Conservation (phyloP, 2,113 vertebrate species). For the Athene noctua region DNA sequence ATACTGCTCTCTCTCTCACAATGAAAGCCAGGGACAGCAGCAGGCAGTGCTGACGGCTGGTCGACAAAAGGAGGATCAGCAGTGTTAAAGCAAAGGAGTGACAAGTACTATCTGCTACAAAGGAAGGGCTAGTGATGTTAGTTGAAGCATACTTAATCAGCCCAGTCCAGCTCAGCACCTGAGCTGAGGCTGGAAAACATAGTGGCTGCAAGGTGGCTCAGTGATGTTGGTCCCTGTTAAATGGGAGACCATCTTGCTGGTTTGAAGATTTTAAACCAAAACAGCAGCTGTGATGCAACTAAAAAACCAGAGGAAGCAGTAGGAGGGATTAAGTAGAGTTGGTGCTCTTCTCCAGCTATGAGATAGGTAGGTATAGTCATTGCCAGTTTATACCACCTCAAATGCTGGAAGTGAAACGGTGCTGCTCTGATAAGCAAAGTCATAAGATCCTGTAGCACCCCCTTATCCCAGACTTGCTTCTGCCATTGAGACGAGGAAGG, state of each 20-base stretch:
- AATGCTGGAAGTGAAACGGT: not conserved
- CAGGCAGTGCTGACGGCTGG: not conserved
- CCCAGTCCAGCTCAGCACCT: not conserved
- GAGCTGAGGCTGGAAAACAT: not conserved
- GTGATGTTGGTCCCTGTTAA: not conserved
- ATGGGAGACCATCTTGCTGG: not conserved
- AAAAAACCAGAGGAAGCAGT: not conserved
- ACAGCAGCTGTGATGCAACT: not conserved
- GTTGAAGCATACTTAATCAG: not conserved
- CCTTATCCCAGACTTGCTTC: not conserved
- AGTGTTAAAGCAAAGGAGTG: not conserved
- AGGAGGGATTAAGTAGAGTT: not conserved
- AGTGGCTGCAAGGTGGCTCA: not conserved
- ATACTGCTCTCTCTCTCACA: not conserved
- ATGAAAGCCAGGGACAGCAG: not conserved
- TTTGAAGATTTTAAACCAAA: conserved; percentile 23
- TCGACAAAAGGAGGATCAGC: not conserved
- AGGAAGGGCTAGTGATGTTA: not conserved
- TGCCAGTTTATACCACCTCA: not conserved
- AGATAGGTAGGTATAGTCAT: not conserved
- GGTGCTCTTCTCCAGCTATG: not conserved
- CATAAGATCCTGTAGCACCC: not conserved
- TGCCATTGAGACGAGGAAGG: not conserved
- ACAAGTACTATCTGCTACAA: not conserved
- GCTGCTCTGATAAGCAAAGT: not conserved